Evolutionary conservation across 2,888 invertebrate species (phyloP).

Genomic region (Scaeva pyrastri): DNA sequence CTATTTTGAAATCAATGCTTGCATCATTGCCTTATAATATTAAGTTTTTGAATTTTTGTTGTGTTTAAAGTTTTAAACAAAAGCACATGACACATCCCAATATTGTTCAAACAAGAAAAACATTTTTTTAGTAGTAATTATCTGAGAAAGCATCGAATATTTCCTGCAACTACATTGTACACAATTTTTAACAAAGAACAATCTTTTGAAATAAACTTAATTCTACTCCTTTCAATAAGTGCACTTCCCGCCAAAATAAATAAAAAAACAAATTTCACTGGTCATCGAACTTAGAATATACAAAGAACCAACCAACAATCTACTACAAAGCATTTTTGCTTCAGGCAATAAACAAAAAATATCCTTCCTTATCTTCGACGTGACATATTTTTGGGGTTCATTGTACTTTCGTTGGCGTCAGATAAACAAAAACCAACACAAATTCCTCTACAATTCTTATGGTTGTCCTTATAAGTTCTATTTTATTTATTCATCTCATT

Average conservation of each 20-base stretch:
- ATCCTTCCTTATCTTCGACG: conserved; percentile 44
- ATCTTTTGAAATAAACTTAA: conserved; percentile 36
- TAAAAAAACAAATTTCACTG: conserved; percentile 36
- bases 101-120: no score
- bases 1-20: no score
- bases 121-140: no score
- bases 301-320: not conserved
- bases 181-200: conserved; percentile 26
- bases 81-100: no score
- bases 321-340: conserved; percentile 18
- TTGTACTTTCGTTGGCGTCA: conserved; percentile 22
- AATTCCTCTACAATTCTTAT: conserved; percentile 15
- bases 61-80: no score
- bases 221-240: conserved; percentile 1
- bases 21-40: no score
- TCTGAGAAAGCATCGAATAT: no score
- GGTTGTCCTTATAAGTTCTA: conserved; percentile 34
- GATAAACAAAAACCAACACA: not conserved
- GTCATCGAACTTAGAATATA: conserved; percentile 50
- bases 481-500: conserved; percentile 37
- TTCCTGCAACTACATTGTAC: no score
- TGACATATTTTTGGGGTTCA: conserved; percentile 57
- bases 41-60: no score
- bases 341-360: conserved; percentile 27
- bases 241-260: conserved; percentile 39